Evolutionary conservation across 2,888 invertebrate genomes (phyloP).

Genomic region (Oligia strigilis): DNA sequence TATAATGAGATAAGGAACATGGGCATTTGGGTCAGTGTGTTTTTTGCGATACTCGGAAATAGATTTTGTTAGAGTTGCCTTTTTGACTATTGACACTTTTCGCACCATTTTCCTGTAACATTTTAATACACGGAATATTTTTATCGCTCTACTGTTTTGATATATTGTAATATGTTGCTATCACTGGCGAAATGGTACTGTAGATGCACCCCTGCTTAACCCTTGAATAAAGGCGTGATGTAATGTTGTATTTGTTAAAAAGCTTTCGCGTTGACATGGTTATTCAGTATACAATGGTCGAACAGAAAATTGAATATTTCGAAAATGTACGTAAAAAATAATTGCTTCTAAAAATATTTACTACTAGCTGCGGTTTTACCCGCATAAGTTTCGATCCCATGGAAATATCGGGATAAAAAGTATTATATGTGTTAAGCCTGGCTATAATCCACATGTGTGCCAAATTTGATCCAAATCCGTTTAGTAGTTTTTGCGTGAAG

Average conservation of each 20-base stretch:
- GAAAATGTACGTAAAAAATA: neutral
- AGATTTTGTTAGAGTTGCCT: constrained; percentile 18
- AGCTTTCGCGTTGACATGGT: neutral
- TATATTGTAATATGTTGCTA: neutral
- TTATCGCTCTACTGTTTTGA: neutral
- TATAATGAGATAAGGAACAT: constrained; percentile 73
- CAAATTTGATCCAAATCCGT: too few relatives aligned
- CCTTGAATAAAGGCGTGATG: neutral
- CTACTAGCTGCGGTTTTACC: neutral
- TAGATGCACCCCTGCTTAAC: neutral
- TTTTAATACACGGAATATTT: neutral
- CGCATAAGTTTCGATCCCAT: too few relatives aligned
- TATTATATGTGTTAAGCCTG: too few relatives aligned
- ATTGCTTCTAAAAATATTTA: constrained; percentile 20
- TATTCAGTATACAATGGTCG: neutral
- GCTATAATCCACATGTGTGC: too few relatives aligned
- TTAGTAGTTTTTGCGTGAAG: too few relatives aligned
- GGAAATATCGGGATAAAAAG: too few relatives aligned
- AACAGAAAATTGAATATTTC: neutral
- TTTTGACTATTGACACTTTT: constrained; percentile 21
- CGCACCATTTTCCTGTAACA: neutral
- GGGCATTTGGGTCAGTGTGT: constrained; percentile 67
- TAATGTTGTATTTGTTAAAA: neutral
- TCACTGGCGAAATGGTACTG: neutral
- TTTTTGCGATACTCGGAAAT: constrained; percentile 53